Evolutionary conservation across 92 coral and sea anemone species (phyloP).

Genomic region (Porites cylindrica): DNA sequence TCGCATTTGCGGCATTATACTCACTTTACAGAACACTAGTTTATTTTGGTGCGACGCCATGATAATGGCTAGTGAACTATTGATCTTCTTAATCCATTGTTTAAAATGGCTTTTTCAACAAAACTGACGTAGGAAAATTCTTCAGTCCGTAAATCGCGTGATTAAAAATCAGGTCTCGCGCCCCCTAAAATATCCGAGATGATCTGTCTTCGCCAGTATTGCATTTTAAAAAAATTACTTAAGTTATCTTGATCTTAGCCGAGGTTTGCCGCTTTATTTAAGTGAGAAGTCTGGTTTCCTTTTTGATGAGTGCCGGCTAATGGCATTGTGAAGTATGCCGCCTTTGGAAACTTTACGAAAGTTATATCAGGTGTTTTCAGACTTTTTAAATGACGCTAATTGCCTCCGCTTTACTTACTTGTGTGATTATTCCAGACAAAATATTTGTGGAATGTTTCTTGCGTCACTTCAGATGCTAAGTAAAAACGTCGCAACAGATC

Average conservation of each 20-base stretch:
- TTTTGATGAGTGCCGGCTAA: slow-evolving; percentile 1
- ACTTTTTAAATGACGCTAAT: slow-evolving; percentile 27
- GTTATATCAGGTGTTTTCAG: slow-evolving; percentile 46
- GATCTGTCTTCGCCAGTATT: background rate
- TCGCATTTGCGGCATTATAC: slow-evolving; percentile 10
- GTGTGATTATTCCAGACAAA: slow-evolving; percentile 21
- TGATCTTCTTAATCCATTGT: slow-evolving; percentile 8
- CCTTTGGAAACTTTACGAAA: background rate
- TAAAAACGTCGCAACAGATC: slow-evolving; percentile 4
- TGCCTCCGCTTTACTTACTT: slow-evolving; percentile 7
- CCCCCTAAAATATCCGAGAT: background rate
- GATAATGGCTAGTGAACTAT: slow-evolving; percentile 29
- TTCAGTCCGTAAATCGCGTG: background rate
- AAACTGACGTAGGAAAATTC: background rate
- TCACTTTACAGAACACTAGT: slow-evolving; percentile 33
- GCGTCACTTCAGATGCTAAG: slow-evolving; percentile 40
- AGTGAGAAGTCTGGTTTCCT: background rate
- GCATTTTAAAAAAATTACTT: background rate
- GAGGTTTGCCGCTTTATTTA: background rate
- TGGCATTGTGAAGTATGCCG: no score
- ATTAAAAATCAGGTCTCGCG: background rate
- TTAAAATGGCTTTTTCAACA: background rate
- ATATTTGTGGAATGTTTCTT: slow-evolving; percentile 37
- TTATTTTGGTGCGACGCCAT: slow-evolving; percentile 23
- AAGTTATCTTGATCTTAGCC: no score